Evolutionary conservation across 1,140 invertebrate genomes (phyloP), one percentile per base, ranked within the genome.

Genomic region (Trichogramma pretiosum): DNA sequence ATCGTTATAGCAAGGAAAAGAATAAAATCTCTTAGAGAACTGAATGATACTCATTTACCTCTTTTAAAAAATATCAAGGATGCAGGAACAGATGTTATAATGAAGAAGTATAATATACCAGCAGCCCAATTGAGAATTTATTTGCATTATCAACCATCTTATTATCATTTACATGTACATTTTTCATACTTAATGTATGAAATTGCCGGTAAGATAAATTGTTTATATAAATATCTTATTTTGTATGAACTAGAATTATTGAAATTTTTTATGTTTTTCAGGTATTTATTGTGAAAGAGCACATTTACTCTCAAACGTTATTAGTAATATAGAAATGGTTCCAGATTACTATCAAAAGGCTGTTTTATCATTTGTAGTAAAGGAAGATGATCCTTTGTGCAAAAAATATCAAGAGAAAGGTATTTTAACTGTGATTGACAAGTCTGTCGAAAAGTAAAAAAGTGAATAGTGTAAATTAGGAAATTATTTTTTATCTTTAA

Each of bases 161-260:
- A 93, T 71, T 97, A 96, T 72, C 93, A 98, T 72, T 73, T 98
- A 8, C 95, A 98, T 63, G 78, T 98, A 3, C 94, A 98, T 69
- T 93, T 96, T 58, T 89, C 85, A n/a, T 81, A 84, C 50, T 61
- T 96, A 1, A 77, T 81, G 44, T 83, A 84, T 70, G 85, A 92
- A 56, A 80, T 86, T 3, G 85, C 88, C 42, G 89, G 88, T 74
- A 74, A 56, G 41, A 32, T 30, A 26, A 24, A 28, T 38, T 30
- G 0, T 19, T 24, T 41, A 21, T 13, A 41, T 13, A 18, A 17
- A 14, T 34, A 8, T n/a, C n/a, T n/a, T n/a, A n/a, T n/a, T n/a
- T n/a, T n/a, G n/a, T n/a, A 41, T 37, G n/a, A 35, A 41, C 32
- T 35, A 21, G 5, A 39, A 46, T 33, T 50, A 41, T 46, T 23